These are phyloP conservation scores for Thunnus maccoyii DNA, from an alignment of 2,113 vertebrate species.

Conservation along the genomic window DNA sequence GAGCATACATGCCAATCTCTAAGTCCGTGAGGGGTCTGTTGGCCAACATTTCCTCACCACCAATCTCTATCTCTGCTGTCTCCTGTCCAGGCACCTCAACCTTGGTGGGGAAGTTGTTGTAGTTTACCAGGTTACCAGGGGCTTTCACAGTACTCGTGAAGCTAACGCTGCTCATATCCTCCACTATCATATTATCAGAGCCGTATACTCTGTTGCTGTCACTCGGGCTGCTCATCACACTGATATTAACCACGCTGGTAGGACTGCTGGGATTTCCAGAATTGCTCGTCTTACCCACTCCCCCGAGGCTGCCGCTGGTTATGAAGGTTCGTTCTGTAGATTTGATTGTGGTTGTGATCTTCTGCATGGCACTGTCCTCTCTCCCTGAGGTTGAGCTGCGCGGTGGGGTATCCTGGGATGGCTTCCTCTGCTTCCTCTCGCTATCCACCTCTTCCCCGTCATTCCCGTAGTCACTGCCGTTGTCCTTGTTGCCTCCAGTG, in stretches of 20 bases:
- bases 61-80: slow-evolving; percentile 62
- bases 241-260: slow-evolving; percentile 62
- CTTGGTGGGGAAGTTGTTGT: slow-evolving; percentile 88
- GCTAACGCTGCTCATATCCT: slow-evolving; percentile 68
- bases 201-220: slow-evolving; percentile 60
- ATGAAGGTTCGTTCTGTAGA: slow-evolving; percentile 79
- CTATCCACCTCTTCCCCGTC: slow-evolving; percentile 74
- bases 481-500: slow-evolving; percentile 60
- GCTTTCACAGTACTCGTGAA: slow-evolving; percentile 78
- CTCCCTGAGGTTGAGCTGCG: slow-evolving; percentile 83
- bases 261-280: slow-evolving; percentile 59
- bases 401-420: slow-evolving; percentile 68
- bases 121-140: slow-evolving; percentile 88
- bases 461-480: slow-evolving; percentile 71
- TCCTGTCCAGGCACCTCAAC: slow-evolving; percentile 82
- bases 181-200: slow-evolving; percentile 71
- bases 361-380: slow-evolving; percentile 81
- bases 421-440: slow-evolving; percentile 65
- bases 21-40: slow-evolving; percentile 91
- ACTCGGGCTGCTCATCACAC: slow-evolving; percentile 60
- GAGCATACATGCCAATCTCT: slow-evolving; percentile 96
- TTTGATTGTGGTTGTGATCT: slow-evolving; percentile 84
- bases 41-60: slow-evolving; percentile 79
- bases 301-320: slow-evolving; percentile 78
- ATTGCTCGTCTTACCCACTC: slow-evolving; percentile 65